A percentile compares a stretch with the other conserved stretches of the same genome.
Conservation (phyloP, 1,140 invertebrate genomes). For the Drosophila kohkoa region DNA sequence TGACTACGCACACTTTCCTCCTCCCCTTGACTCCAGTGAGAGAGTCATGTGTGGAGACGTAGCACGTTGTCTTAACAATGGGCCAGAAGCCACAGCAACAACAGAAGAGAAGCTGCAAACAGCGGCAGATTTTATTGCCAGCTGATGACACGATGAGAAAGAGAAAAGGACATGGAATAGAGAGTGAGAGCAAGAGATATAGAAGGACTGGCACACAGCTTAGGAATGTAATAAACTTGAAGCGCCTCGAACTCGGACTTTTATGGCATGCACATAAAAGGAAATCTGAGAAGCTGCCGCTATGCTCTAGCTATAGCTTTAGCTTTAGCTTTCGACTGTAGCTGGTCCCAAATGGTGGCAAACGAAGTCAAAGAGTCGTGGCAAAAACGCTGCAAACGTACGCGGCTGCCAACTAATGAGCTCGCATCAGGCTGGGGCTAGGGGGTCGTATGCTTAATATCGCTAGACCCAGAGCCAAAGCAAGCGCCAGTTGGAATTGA, state of each 20-base stretch:
- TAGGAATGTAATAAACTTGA: conserved; percentile 76
- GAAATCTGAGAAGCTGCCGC: conserved; percentile 57
- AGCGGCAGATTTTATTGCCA: conserved; percentile 48
- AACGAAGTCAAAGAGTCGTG: conserved; percentile 28
- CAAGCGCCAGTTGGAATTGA: conserved; percentile 41
- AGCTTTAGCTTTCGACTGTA: conserved; percentile 13
- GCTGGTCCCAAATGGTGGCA: conserved; percentile 33
- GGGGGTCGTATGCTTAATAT: conserved; percentile 47
- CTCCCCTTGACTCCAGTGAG: too few species aligned
- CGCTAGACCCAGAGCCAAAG: too few species aligned
- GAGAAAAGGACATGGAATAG: neutral
- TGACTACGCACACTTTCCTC: conserved; percentile 64
- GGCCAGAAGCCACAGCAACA: conserved; percentile 6
- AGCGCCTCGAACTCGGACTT: conserved; percentile 56
- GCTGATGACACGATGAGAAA: conserved; percentile 44
- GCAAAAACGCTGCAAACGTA: too few species aligned
- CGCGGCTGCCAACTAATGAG: conserved; percentile 35
- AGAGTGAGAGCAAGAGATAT: neutral
- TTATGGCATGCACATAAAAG: conserved; percentile 74
- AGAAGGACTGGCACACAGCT: conserved; percentile 40
- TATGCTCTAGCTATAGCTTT: neutral
- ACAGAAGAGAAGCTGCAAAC: conserved; percentile 5
- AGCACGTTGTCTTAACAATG: conserved; percentile 16
- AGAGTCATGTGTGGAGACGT: conserved; percentile 38
- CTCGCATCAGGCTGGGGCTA: neutral